A percentile compares a stretch with the other conserved stretches of the same genome.
These are phyloP conservation scores for Tetragonula carbonaria DNA, from an alignment of 2,888 invertebrate species.

Conservation along the genomic window DNA sequence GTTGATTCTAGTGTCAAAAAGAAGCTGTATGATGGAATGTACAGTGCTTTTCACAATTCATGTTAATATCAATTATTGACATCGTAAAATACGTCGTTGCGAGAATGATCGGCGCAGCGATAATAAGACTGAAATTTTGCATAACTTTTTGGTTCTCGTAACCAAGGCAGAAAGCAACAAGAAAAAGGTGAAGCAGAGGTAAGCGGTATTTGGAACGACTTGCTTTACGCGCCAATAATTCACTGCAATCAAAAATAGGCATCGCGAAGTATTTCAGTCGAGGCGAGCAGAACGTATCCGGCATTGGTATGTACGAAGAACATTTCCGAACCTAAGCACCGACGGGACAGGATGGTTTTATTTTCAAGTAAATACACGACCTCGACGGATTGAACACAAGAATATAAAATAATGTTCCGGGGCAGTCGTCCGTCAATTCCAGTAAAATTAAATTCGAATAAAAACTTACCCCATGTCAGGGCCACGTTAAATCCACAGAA, in stretches of 20 bases:
- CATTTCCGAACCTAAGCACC: constrained; percentile 4
- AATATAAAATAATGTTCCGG: neutral
- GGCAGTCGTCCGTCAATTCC: constrained; percentile 13
- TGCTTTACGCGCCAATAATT: constrained; percentile 57
- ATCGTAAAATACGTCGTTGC: neutral
- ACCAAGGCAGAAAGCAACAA: constrained; percentile 15
- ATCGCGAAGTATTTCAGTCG: constrained; percentile 45
- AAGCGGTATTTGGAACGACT: constrained; percentile 50
- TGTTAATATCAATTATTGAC: neutral
- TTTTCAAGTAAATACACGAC: constrained; percentile 5
- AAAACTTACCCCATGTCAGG: constrained; percentile 83
- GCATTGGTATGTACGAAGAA: constrained; percentile 29
- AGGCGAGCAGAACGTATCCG: constrained; percentile 55
- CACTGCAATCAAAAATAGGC: constrained; percentile 61
- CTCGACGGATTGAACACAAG: neutral
- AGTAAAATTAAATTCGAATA: constrained; percentile 64
- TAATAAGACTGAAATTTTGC: neutral
- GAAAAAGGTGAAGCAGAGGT: constrained; percentile 28
- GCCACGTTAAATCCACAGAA: constrained; percentile 76
- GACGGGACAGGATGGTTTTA: neutral
- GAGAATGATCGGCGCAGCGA: neutral
- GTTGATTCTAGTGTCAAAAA: neutral
- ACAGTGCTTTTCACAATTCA: neutral
- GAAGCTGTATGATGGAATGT: neutral
- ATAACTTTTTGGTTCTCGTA: neutral